phyloP scores from a whole-genome alignment of 1,140 invertebrate genomes.

The Muscidifurax raptorellus region DNA sequence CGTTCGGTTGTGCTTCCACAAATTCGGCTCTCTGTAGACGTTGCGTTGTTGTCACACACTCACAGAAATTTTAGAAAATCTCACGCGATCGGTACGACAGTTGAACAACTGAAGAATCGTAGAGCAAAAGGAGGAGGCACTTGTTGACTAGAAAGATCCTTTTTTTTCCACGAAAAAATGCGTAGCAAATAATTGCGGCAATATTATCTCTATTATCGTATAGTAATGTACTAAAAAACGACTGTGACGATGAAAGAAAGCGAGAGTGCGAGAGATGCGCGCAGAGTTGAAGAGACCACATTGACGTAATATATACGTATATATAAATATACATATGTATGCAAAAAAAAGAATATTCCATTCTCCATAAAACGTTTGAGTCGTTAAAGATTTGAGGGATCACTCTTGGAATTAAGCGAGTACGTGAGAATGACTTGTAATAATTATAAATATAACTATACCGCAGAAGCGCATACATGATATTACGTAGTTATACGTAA shows the following conservation, averaged over 20 bases:
- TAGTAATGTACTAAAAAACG: slow-evolving; percentile 7
- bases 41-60: background rate
- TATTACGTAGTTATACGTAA: slow-evolving; percentile 32
- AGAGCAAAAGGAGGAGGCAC: background rate
- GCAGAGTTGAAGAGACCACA: slow-evolving; percentile 28
- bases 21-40: background rate
- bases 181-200: slow-evolving; percentile 31
- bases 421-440: slow-evolving; percentile 43
- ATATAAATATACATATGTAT: background rate
- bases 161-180: slow-evolving; percentile 22
- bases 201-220: slow-evolving; percentile 38
- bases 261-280: background rate
- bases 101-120: background rate
- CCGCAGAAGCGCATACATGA: no score
- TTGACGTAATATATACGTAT: slow-evolving; percentile 18
- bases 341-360: slow-evolving; percentile 5
- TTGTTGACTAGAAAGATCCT: slow-evolving; percentile 9
- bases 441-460: no score
- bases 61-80: background rate
- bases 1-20: slow-evolving; percentile 7
- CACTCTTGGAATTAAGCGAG: background rate
- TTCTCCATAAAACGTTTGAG: slow-evolving; percentile 28
- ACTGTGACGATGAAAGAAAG: slow-evolving; percentile 18
- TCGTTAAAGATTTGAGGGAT: slow-evolving; percentile 29
- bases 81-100: background rate